Base-by-base conservation (phyloP, 2,113 vertebrate genomes). In the Kryptolebias marmoratus region DNA sequence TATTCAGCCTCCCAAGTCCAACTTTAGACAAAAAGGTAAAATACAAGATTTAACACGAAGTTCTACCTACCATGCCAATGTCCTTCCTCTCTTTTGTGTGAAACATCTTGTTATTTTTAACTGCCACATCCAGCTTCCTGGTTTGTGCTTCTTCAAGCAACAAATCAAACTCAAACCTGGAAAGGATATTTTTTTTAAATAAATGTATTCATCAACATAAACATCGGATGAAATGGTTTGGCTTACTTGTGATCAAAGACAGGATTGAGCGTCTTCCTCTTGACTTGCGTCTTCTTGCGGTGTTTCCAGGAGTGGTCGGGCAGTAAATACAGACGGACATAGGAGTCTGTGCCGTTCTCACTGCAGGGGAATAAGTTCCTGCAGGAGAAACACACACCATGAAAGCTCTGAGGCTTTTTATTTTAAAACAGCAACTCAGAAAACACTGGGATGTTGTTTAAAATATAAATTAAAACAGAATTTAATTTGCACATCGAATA, bases 281-380 rank as follows among this genome's bases (percentile, higher is more conserved):
- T 97, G 44, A 97, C 95, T 0, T 95, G 91, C 0, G 97, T 98
- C 79, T 90, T 95, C 91, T 93, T 97, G 56, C 97, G 94, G 79
- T 94, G 94, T 60, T 90, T 76, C 96, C 96, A 98, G 36, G 92
- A 91, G 79, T 95, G 95, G 31, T 98, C 97, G 5, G 97, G 97
- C 72, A 99, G 93, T 65, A 99, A 86, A 91, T 99, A 98, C 70
- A 98, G 81, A 14, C 95, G 96, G 50, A 98, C 96, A 0, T 99
- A 98, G 0, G 95, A 95, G 86, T 97, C 96, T 0, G 95, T 95
- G 72, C 96, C 96, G 11, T 79, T 93, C 65, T 93, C 94, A 53
- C 87, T 93, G 87, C 91, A 95, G 42, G 94, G 92, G 5, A 95
- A 94, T 80, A 99, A 71, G 80, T 96, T 94, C 87, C 97, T 99